A percentile compares a stretch with the other conserved stretches of the same genome.
phyloP scores from a whole-genome alignment of 1,140 invertebrate species.

The Temnothorax curvispinosus region DNA sequence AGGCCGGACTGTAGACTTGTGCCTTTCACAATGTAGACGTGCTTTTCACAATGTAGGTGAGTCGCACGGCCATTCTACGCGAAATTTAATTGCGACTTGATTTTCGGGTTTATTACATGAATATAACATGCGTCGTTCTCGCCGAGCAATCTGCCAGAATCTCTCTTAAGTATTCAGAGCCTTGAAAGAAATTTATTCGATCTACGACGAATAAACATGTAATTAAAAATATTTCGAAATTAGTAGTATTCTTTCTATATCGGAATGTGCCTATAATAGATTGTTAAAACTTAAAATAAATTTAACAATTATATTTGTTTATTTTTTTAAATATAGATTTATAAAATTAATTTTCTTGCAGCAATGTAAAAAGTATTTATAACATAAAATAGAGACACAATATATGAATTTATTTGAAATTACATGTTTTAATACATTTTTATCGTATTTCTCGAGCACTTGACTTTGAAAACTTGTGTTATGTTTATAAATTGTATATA shows the following conservation, averaged over 20 bases:
- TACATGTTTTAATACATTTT: neutral
- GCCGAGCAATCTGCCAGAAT: neutral
- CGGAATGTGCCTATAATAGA: neutral
- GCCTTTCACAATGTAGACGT: slow-evolving; percentile 23
- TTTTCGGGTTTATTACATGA: slow-evolving; percentile 36
- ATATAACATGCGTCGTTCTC: neutral
- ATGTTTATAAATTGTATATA: neutral
- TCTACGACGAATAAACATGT: neutral
- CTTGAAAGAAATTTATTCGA: neutral
- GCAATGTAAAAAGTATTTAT: neutral
- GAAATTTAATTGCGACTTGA: slow-evolving; percentile 43
- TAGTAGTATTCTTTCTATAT: neutral
- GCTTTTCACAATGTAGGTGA: slow-evolving; percentile 34
- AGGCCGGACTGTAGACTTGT: neutral
- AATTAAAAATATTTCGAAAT: neutral
- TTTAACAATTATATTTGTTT: neutral
- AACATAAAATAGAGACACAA: neutral
- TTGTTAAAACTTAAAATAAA: neutral
- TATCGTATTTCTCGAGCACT: neutral
- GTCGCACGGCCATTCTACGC: neutral
- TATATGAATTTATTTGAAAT: neutral
- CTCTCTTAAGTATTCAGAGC: neutral
- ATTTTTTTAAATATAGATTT: neutral
- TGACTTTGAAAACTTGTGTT: neutral
- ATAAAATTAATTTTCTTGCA: neutral